Percentiles rank a stretch among this genome's conserved stretches.
Conservation (phyloP, 92 coral and sea anemone genomes). For the Pocillopora grandis region DNA sequence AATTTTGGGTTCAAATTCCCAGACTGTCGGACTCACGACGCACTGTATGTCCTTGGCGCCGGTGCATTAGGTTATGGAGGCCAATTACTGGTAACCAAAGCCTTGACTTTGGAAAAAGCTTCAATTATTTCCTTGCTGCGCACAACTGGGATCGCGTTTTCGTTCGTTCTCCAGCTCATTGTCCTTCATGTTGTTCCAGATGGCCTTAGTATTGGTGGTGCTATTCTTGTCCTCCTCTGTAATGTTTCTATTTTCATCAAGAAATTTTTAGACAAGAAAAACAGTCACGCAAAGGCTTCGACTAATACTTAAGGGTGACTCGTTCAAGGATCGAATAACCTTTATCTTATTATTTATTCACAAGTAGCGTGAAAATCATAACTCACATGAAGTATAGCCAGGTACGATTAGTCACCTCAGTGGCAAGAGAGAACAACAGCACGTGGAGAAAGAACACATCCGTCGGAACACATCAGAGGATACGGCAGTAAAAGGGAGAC, state of each 20-base stretch:
- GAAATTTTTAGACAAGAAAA: conserved; percentile 18
- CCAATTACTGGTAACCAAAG: conserved; percentile 50
- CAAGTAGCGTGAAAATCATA: too few species aligned
- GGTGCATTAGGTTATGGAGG: conserved; percentile 38
- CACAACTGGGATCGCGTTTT: conserved; percentile 59
- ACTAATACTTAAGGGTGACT: too few species aligned
- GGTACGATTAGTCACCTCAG: too few species aligned
- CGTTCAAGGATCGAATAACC: too few species aligned
- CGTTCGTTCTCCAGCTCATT: conserved; percentile 50
- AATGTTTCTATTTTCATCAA: conserved; percentile 53
- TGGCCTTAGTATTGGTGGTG: conserved; percentile 56
- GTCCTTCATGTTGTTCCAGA: conserved; percentile 39
- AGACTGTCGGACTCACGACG: conserved; percentile 30
- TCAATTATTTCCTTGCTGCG: conserved; percentile 57
- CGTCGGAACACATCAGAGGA: too few species aligned
- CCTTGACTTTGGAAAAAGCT: conserved; percentile 60
- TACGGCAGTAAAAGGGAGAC: too few species aligned
- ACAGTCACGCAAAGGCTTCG: too few species aligned
- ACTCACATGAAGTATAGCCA: too few species aligned
- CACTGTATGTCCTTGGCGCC: conserved; percentile 8
- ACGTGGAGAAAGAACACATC: too few species aligned
- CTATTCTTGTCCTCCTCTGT: conserved; percentile 56
- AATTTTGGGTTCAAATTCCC: conserved; percentile 31
- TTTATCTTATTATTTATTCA: too few species aligned
- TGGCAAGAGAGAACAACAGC: too few species aligned